Base-by-base conservation (phyloP, 2,113 vertebrate genomes). In the Salvelinus namaycush region DNA sequence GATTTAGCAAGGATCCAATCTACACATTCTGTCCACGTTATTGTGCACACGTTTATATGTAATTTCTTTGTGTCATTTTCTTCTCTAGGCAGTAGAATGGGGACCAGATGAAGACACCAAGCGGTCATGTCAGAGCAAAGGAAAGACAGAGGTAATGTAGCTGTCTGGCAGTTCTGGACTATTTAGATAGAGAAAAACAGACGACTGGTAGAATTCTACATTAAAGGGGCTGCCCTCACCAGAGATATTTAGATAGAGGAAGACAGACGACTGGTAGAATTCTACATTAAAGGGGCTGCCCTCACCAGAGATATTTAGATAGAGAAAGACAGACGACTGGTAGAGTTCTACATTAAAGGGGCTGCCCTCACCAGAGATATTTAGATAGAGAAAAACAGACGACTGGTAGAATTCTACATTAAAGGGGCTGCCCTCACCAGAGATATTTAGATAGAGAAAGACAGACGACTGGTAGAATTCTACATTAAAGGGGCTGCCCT, bases 101-200 rank as follows among this genome's bases (percentile, higher is more conserved):
- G 92, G 93, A n/a, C 96, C 97, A 8, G 95, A 94, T 4, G 95
- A 96, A 82, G 95, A 96, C 65, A 99, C 96, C 0, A 96, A 88
- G 82, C 94, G 90, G 76, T 98, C 96, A 13, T 99, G 97, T 92
- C 96, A 96, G 89, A 98, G 97, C 91, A 99, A 98, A 87, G 97
- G 97, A 78, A 99, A 99, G 92, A 95, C 96, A 5, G 94, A 98
- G 97, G 97, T 98, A 91, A 13, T 60, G 82, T 84, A 78, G 7
- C 12, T 54, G 39, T 44, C 39, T 44, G 39, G 24, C 27, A 13
- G 16, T 49, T 22, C 29, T 12, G 16, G 16, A 4, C 9, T 12
- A 11, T 44, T 44, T 44, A 44, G 0, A 44, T 44, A 44, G 9
- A 11, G 9, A 12, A 11, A 11, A 9, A 44, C 9, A 44, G 9